Evolutionary conservation across 2,113 vertebrate genomes (phyloP).

Genomic region (Osmerus mordax): DNA sequence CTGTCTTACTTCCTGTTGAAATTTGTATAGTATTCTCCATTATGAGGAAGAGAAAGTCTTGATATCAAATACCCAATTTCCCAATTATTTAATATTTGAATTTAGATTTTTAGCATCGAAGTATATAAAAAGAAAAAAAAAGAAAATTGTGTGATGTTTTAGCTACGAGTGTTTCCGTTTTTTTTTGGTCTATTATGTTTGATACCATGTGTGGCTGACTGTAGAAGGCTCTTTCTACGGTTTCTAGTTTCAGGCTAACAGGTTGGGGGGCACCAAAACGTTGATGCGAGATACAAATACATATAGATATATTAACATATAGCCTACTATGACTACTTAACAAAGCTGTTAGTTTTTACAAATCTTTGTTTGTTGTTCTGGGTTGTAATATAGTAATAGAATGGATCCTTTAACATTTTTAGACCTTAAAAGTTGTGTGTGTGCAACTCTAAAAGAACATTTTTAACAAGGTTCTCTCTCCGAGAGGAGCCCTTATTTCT

Average conservation of each 20-base stretch:
- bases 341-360: slow-evolving; percentile 56
- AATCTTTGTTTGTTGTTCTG: slow-evolving; percentile 60
- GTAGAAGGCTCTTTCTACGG: slow-evolving; percentile 38
- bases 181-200: slow-evolving; percentile 21
- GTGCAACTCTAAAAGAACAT: slow-evolving; percentile 73
- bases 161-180: slow-evolving; percentile 49
- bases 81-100: slow-evolving; percentile 47
- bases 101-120: slow-evolving; percentile 50
- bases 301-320: slow-evolving; percentile 57
- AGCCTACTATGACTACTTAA: slow-evolving; percentile 46
- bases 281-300: slow-evolving; percentile 49
- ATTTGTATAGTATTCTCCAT: slow-evolving; percentile 56
- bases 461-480: slow-evolving; percentile 51
- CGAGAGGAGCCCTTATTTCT: slow-evolving; percentile 42
- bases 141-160: slow-evolving; percentile 44
- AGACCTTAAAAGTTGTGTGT: slow-evolving; percentile 67
- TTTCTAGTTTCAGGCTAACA: slow-evolving; percentile 46
- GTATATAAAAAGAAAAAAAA: slow-evolving; percentile 31
- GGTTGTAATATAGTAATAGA: slow-evolving; percentile 57
- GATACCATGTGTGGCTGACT: slow-evolving; percentile 25
- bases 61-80: slow-evolving; percentile 50
- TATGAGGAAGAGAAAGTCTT: slow-evolving; percentile 38
- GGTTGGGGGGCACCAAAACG: slow-evolving; percentile 60
- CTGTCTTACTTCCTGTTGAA: slow-evolving; percentile 50
- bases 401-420: slow-evolving; percentile 54